phyloP scores from a whole-genome alignment of 53 echinoderm and acorn worm genomes.

The Hippasteria phrygiana region DNA sequence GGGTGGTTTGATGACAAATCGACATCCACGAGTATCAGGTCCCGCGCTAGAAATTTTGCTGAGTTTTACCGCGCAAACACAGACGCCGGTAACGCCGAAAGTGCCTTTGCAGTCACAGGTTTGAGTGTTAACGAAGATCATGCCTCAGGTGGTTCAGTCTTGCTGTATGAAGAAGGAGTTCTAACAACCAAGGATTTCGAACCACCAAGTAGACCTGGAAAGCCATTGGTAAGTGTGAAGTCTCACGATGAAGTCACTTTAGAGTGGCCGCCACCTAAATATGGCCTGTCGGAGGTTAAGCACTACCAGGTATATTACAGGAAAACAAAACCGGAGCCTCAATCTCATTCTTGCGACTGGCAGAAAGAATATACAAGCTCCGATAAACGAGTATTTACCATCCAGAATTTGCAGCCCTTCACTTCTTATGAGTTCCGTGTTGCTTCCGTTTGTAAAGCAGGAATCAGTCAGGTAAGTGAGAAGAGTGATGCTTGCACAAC shows the following conservation, averaged over 20 bases:
- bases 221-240: conserved; percentile 1
- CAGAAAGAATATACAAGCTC: neutral
- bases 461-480: conserved; percentile 34
- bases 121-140: conserved; percentile 13
- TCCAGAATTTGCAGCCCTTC: conserved; percentile 37
- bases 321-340: neutral
- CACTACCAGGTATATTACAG: conserved; percentile 59
- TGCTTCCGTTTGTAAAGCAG: conserved; percentile 38
- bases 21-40: conserved; percentile 12
- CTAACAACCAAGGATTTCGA: conserved; percentile 40
- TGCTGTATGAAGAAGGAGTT: conserved; percentile 28
- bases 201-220: conserved; percentile 60
- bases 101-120: conserved; percentile 40
- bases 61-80: conserved; percentile 56
- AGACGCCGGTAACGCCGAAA: neutral
- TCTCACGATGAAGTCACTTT: conserved; percentile 38
- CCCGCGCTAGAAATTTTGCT: conserved; percentile 14
- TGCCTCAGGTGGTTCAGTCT: neutral
- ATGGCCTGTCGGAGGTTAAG: conserved; percentile 30
- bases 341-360: neutral
- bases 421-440: conserved; percentile 59
- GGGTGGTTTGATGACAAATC: conserved; percentile 41
- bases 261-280: conserved; percentile 55
- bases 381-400: neutral
- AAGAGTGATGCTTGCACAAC: conserved; percentile 41